Evolutionary conservation across 2,888 invertebrate species (phyloP).

Genomic region (Allacma fusca): DNA sequence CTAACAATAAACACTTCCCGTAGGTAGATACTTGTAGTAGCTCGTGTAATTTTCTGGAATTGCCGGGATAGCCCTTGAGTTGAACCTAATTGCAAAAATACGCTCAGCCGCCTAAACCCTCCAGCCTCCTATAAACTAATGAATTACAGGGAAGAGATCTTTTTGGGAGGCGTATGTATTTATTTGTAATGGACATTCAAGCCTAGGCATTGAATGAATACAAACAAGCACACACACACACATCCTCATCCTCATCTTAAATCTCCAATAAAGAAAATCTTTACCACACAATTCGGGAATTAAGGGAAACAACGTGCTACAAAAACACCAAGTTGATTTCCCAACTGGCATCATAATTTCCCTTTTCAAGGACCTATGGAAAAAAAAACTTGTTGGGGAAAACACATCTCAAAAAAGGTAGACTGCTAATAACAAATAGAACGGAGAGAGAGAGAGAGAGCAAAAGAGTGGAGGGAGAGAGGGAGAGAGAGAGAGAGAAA

Average conservation of each 20-base stretch:
- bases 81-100: background rate
- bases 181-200: too few relatives aligned
- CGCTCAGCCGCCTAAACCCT: background rate
- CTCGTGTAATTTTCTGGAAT: too few relatives aligned
- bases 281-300: background rate
- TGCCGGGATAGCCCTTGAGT: background rate
- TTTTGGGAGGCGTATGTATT: too few relatives aligned
- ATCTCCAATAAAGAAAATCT: too few relatives aligned
- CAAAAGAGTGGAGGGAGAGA: background rate
- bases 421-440: constrained; percentile 26
- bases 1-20: too few relatives aligned
- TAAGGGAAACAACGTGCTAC: background rate
- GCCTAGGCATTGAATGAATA: too few relatives aligned
- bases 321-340: constrained; percentile 28
- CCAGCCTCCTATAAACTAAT: background rate
- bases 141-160: background rate
- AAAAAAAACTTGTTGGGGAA: too few relatives aligned
- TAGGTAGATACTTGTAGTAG: too few relatives aligned
- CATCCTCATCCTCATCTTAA: too few relatives aligned
- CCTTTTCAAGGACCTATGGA: background rate
- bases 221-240: too few relatives aligned
- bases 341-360: constrained; percentile 30
- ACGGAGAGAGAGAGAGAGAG: constrained; percentile 20
- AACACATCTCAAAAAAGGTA: too few relatives aligned
- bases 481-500: background rate